Evolutionary conservation across 92 coral and sea anemone genomes (phyloP).

Genomic region (Pocillopora grandis): DNA sequence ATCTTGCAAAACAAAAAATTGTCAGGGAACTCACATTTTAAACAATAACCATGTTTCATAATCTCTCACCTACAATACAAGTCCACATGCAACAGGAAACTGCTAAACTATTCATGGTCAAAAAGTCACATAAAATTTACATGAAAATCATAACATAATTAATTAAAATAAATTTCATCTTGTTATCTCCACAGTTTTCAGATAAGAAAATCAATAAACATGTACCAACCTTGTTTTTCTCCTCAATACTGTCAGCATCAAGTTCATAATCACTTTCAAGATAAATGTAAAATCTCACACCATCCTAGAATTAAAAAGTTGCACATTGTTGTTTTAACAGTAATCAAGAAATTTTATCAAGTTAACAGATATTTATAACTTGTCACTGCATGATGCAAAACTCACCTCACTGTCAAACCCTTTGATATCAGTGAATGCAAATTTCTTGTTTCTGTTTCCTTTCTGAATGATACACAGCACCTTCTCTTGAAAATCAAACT

Average conservation of each 20-base stretch:
- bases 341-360: neutral
- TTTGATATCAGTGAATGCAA: slow-evolving; percentile 80
- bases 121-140: too few relatives aligned
- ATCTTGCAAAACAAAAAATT: too few relatives aligned
- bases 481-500: slow-evolving; percentile 97
- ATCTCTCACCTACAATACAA: too few relatives aligned
- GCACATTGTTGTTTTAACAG: neutral
- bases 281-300: slow-evolving; percentile 85
- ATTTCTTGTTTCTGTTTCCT: slow-evolving; percentile 85
- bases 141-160: too few relatives aligned
- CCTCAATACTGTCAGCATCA: slow-evolving; percentile 96
- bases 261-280: slow-evolving; percentile 92
- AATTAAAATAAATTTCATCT: too few relatives aligned
- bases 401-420: slow-evolving; percentile 98
- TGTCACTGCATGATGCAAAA: neutral
- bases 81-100: too few relatives aligned
- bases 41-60: too few relatives aligned
- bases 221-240: slow-evolving; percentile 80
- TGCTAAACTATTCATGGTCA: too few relatives aligned
- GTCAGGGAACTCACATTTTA: too few relatives aligned
- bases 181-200: too few relatives aligned
- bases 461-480: slow-evolving; percentile 90
- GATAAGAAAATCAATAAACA: neutral
- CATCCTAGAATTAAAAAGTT: slow-evolving; percentile 72
- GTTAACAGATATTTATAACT: neutral